Percentiles rank a stretch among this genome's conserved stretches.
These are phyloP conservation scores for Eupleurogrammus muticus DNA, from an alignment of 2,797 vertebrate genomes.

Conservation along the genomic window DNA sequence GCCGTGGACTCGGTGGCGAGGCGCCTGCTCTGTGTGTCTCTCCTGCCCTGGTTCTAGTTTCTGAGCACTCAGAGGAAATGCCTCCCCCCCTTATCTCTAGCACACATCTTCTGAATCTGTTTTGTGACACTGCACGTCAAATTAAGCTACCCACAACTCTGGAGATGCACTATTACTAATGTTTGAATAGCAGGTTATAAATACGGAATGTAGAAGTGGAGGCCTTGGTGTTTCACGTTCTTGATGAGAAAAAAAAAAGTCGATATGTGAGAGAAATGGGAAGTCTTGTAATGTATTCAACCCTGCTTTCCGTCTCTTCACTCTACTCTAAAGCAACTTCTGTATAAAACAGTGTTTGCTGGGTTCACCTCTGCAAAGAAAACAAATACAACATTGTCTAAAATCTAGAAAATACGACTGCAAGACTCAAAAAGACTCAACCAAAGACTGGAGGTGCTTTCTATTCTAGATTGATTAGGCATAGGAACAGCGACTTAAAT, in stretches of 20 bases:
- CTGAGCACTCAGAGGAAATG: conserved; percentile 85
- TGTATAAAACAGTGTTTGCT: no score
- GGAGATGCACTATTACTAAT: conserved; percentile 59
- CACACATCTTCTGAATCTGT: conserved; percentile 71
- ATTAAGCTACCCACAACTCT: conserved; percentile 81
- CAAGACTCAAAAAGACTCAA: no score
- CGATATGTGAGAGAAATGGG: no score
- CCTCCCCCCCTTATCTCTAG: conserved; percentile 84
- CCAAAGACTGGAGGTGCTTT: no score
- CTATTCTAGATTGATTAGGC: no score
- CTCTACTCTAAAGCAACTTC: no score
- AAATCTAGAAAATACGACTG: no score
- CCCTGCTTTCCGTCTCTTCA: no score
- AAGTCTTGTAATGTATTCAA: no score
- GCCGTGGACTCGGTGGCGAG: conserved; percentile 37
- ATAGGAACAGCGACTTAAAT: no score
- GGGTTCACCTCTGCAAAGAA: no score
- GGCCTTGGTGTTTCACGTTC: conserved; percentile 9
- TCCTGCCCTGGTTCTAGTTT: conserved; percentile 77
- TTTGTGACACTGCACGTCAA: conserved; percentile 66
- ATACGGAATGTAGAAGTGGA: conserved; percentile 67
- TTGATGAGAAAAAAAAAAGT: conserved; percentile 12
- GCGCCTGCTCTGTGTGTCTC: conserved; percentile 50
- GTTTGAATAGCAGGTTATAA: conserved; percentile 42
- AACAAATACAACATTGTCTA: no score